phyloP scores from a whole-genome alignment of 2,888 invertebrate species.

The Abrostola triplasia region DNA sequence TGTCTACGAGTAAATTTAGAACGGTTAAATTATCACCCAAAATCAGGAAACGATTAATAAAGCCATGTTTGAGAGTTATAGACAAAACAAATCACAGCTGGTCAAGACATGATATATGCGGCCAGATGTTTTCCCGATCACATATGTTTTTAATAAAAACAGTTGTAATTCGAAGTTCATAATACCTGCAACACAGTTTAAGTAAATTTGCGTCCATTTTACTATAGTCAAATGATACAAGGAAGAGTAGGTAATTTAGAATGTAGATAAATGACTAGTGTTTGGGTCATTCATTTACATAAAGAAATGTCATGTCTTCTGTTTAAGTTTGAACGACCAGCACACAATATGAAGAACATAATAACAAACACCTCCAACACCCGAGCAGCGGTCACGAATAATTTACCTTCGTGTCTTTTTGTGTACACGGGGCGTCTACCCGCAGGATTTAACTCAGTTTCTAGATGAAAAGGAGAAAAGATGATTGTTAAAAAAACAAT shows the following conservation, averaged over 20 bases:
- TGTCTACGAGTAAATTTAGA: constrained; percentile 29
- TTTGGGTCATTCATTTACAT: constrained; percentile 40
- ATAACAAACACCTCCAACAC: constrained; percentile 68
- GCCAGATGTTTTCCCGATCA: constrained; percentile 20
- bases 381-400: constrained; percentile 51
- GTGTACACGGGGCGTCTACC: constrained; percentile 72
- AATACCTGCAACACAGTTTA: constrained; percentile 17
- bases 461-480: constrained; percentile 73
- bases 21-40: constrained; percentile 52
- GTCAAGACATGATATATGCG: constrained; percentile 46
- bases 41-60: constrained; percentile 56
- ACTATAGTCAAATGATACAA: constrained; percentile 52
- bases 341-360: constrained; percentile 42
- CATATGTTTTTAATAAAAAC: constrained; percentile 15
- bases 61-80: constrained; percentile 46
- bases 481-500: constrained; percentile 48
- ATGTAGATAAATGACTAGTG: constrained; percentile 43
- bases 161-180: constrained; percentile 22
- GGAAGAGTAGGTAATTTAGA: constrained; percentile 23
- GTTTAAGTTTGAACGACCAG: constrained; percentile 45
- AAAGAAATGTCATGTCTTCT: constrained; percentile 49
- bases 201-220: constrained; percentile 23
- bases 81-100: constrained; percentile 39
- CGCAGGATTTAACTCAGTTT: constrained; percentile 67
- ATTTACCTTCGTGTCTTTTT: constrained; percentile 83